Percentiles rank a stretch among this genome's conserved stretches.
Evolutionary conservation across 2,113 vertebrate genomes (phyloP).

Genomic region (Crotalus helleri): DNA sequence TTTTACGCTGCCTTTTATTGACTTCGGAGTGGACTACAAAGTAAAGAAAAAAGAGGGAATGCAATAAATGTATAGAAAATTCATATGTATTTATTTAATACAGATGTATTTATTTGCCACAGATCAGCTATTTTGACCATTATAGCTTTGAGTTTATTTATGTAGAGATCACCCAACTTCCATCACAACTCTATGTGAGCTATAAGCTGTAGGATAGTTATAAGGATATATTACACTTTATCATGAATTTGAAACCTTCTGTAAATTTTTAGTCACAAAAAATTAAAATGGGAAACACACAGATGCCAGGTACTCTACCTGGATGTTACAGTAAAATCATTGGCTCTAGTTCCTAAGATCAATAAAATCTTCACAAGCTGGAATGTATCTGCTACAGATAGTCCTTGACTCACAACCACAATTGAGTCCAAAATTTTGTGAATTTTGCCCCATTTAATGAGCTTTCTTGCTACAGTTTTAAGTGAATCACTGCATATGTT

Average conservation of each 20-base stretch:
- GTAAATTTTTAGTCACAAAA: neutral
- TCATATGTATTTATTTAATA: neutral
- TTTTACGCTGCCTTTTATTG: slow-evolving; percentile 90
- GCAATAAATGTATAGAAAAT: slow-evolving; percentile 48
- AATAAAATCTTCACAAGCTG: neutral
- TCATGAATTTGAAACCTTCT: neutral
- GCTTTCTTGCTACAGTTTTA: neutral
- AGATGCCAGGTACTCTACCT: neutral
- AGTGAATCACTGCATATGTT: neutral
- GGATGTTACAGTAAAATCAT: neutral
- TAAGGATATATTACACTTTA: neutral
- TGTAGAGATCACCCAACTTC: neutral
- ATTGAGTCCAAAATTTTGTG: neutral
- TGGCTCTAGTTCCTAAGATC: neutral
- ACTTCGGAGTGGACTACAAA: slow-evolving; percentile 90
- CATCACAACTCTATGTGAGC: neutral
- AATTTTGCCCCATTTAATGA: neutral
- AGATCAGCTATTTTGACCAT: neutral
- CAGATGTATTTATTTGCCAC: neutral
- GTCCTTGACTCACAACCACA: neutral
- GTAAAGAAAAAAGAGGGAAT: slow-evolving; percentile 38
- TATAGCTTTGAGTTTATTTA: neutral
- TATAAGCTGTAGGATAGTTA: neutral
- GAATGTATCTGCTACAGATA: neutral
- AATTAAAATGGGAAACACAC: neutral